phyloP scores from a whole-genome alignment of 2,113 vertebrate species.

The Zosterops borbonicus region DNA sequence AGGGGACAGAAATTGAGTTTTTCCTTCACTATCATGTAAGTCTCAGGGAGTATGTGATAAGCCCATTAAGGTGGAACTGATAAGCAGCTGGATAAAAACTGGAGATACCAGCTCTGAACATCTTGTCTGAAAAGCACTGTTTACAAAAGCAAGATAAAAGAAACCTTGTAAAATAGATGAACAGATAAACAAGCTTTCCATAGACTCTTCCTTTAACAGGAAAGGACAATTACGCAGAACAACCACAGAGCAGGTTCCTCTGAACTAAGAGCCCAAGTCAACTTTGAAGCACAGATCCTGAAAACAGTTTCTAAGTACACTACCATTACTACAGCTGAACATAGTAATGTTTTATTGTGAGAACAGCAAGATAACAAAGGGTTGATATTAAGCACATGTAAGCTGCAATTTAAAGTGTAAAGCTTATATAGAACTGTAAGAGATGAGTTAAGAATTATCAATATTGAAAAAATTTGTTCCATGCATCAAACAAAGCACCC shows the following conservation, averaged over 20 bases:
- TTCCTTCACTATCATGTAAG: not conserved
- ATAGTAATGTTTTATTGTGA: not conserved
- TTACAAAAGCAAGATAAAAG: slow-evolving; percentile 35
- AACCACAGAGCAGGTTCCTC: not conserved
- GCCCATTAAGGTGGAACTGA: slow-evolving; percentile 8
- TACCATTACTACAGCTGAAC: not conserved
- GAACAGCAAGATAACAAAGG: not conserved
- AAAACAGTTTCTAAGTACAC: not conserved
- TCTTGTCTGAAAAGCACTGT: not conserved
- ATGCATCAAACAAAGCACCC: not conserved
- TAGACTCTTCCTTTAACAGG: not conserved
- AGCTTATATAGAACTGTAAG: not conserved
- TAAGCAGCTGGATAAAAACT: slow-evolving; percentile 33
- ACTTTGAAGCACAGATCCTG: not conserved
- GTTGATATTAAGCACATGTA: not conserved
- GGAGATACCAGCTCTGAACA: slow-evolving; percentile 9
- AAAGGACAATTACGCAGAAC: not conserved
- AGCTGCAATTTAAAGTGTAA: not conserved
- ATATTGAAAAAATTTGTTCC: not conserved
- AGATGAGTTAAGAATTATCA: not conserved
- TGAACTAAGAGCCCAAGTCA: not conserved
- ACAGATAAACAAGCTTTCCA: slow-evolving; percentile 16
- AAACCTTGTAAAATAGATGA: slow-evolving; percentile 30
- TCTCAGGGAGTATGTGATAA: not conserved
- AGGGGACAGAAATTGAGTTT: not conserved